These are phyloP conservation scores for Acrobasis repandana DNA, from an alignment of 2,888 invertebrate genomes.

Conservation along the genomic window DNA sequence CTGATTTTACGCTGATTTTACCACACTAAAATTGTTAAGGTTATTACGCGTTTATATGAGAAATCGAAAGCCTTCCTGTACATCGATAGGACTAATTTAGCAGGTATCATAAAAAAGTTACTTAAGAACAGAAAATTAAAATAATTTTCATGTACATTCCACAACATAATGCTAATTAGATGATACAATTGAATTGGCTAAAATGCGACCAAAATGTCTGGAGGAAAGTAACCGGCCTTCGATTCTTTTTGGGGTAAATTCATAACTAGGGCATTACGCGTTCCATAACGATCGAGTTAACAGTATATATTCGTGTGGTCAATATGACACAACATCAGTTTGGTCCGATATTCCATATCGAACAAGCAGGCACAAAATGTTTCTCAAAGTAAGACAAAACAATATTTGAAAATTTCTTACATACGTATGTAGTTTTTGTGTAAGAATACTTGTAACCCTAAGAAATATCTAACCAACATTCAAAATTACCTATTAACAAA, in stretches of 20 bases:
- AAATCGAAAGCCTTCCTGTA: neutral
- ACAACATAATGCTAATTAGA: conserved; percentile 19
- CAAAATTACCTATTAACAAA: no score
- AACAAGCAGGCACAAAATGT: conserved; percentile 31
- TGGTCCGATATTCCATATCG: conserved; percentile 32
- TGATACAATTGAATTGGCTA: conserved; percentile 22
- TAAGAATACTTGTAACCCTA: no score
- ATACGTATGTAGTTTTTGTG: neutral
- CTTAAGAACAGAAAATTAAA: neutral
- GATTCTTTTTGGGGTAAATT: conserved; percentile 36
- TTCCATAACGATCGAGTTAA: conserved; percentile 24
- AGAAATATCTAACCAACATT: no score
- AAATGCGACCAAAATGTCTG: conserved; percentile 32
- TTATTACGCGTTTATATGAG: no score
- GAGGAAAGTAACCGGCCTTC: conserved; percentile 48
- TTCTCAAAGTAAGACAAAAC: conserved; percentile 37
- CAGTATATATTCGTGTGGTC: conserved; percentile 41
- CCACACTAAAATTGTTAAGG: no score
- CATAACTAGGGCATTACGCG: conserved; percentile 31
- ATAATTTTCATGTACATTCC: neutral
- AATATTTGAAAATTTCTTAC: conserved; percentile 11
- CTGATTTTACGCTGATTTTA: no score
- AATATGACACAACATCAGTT: conserved; percentile 39
- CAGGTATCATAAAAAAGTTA: no score
- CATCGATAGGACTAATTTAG: neutral